Evolutionary conservation across 2,797 vertebrate species (phyloP).

Genomic region (Champsocephalus gunnari): DNA sequence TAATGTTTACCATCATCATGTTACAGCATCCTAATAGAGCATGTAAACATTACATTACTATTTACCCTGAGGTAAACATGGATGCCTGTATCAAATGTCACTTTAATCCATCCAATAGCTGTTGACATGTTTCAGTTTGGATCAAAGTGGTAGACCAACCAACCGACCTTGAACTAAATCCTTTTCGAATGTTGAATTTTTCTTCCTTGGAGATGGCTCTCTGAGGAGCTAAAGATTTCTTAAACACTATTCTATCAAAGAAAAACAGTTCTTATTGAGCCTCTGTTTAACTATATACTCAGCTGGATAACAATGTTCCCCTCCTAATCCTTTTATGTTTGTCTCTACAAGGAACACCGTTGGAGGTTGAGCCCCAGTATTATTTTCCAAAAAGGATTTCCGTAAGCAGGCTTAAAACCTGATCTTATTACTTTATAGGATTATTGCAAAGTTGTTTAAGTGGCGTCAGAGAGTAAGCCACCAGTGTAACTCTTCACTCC

Average conservation of each 20-base stretch:
- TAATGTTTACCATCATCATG: neutral
- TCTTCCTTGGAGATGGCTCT: neutral
- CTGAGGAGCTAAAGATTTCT: constrained; percentile 26
- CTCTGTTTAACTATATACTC: constrained; percentile 20
- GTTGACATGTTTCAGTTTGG: neutral
- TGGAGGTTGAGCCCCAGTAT: constrained; percentile 28
- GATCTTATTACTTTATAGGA: constrained; percentile 50
- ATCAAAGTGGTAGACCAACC: neutral
- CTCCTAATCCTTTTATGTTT: constrained; percentile 48
- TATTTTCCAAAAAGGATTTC: constrained; percentile 55
- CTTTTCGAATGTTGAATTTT: neutral
- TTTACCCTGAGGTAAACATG: neutral
- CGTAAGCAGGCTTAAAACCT: constrained; percentile 48
- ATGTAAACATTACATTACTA: neutral
- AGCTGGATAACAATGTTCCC: constrained; percentile 33
- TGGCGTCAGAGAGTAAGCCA: constrained; percentile 37
- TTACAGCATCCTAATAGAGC: neutral
- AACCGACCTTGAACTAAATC: neutral
- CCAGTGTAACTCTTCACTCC: constrained; percentile 32
- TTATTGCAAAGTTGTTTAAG: constrained; percentile 45
- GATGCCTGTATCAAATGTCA: neutral
- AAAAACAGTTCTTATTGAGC: neutral
- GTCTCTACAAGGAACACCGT: constrained; percentile 12
- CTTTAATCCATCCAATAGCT: neutral
- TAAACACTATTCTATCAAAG: constrained; percentile 17